Evolutionary conservation across 1,140 invertebrate species (phyloP), one percentile per base, ranked within the genome.

Genomic region (Drosophila jambulina): DNA sequence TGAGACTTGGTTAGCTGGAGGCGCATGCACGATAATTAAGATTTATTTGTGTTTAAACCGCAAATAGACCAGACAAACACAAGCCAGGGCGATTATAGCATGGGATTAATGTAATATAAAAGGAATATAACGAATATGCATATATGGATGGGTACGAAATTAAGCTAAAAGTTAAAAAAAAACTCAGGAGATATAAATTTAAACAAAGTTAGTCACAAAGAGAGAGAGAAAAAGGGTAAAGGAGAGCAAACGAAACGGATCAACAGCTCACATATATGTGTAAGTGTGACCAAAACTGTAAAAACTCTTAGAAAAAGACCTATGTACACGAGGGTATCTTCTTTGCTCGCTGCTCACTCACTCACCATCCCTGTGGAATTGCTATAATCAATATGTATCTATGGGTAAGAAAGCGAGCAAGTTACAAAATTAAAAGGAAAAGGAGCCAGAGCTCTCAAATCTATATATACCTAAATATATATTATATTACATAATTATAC

Each of bases 31-130:
- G 60, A 15, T 65, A 82, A 68, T 65, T 65, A 78, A 70, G 36
- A 82, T 78, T 61, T 21, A 68, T 25, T 64, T 82, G 57, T 65
- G 68, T 64, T 82, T 75, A 78, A 68, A 64, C 56, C 36, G 43
- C 45, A 51, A 58, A 69, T 48, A 57, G 65, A 53, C 27, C 29
- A 68, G 71, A 82, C 80, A 82, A 61, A 38, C 54, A 68, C 62
- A 78, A 59, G 49, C 21, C 32, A 27, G 32, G 43, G 68, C 51
- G 61, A 78, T 57, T 60, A 62, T 77, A 67, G 67, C 36, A 34
- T 23, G 38, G 63, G 38, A 54, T 68, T 54, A 46, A 45, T 67
- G 67, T 45, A 67, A 70, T 67, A 70, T 45, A 67, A 53, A 53
- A 15, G 25, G 46, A 53, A 27, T 65, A 43, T 27, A 67, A 65